Evolutionary conservation across 2,113 vertebrate genomes (phyloP), one percentile per base, ranked within the genome.

Genomic region (Paratilapia polleni): DNA sequence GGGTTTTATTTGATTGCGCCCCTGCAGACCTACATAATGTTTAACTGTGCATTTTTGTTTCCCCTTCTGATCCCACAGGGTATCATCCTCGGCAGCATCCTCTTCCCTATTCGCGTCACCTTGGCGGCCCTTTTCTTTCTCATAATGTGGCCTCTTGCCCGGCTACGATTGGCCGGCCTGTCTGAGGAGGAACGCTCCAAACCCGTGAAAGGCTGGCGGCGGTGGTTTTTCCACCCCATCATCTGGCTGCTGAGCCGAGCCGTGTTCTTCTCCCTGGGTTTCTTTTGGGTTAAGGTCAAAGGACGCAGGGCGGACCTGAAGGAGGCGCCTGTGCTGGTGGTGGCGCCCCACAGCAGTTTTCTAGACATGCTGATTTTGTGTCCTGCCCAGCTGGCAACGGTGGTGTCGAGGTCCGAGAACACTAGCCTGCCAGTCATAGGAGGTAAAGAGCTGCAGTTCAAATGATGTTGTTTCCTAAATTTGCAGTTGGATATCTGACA

Each of bases 331-430:
- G 92, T 98, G 73, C 92, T 98, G 81, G 97, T 97, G 24, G 97
- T 97, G 5, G 97, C 97, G 0, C 97, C 97, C 8, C 97, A 98
- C 91, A 97, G 97, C 26, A 88, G 96, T 73, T 98, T 97, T 88
- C 91, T 98, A 87, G 97, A 98, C 92, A 97, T 97, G 85, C 87
- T 98, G 91, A 94, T 97, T 26, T 91, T 97, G n/a, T 88, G 93
- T 64, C 82, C 90, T 1, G 91, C 96, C 52, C 94, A 96, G 74
- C 94, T 98, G 28, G 92, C 97, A 1, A 96, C 95, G 0, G 97
- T 97, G 81, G 97, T 98, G 80, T 98, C 97, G 0, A 95, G 97
- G 54, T 97, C 96, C 0, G 97, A 98, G 92, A 98, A 98, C 92
- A 76, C 88, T 43, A 96, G 91, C 0, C 94, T 98, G 70, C 97